Base-by-base conservation (phyloP, 1,140 invertebrate genomes). In the Monochamus saltuarius region DNA sequence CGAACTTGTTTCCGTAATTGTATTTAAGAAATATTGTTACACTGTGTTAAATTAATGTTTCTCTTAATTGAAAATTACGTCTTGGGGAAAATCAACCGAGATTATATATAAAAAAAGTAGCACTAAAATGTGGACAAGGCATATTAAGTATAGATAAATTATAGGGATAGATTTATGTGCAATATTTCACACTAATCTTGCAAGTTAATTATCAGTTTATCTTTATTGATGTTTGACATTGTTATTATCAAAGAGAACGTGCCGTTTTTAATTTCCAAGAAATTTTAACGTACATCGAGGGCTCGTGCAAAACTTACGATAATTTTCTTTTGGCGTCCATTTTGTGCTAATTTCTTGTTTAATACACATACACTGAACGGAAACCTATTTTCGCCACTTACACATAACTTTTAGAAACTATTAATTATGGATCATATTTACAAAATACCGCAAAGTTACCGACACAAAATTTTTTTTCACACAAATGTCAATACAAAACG, bases 311-410 rank as follows among this genome's bases (percentile, higher is more conserved):
- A 17, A 13, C 59, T 60, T 59, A 61, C 55, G 67, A 72, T 62
- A 72, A 49, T 68, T 72, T 72, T 42, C 71, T 62, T 68, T 69
- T 72, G 34, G 67, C 49, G 62, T 72, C 71, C 71, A 72, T 72
- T 64, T 47, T 69, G 38, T 53, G 51, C 37, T 53, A 10, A 4
- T 39, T 53, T 38, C 17, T 38, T 36, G 38, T 17, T 53, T 40
- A 40, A 10, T 19, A 40, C 29, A 53, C 51, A 53, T 53, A 53
- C 37, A 51, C 16, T 6, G 14, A 51, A 19, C 51, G 40, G 37
- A 11, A 39, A 38, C 2, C 37, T 10, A 40, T 53, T 10, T 11
- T 39, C 40, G 40, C 22, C 37, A 53, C 17, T 39, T 16, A 42
- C 51, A 39, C 11, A 53, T 19, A 53, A 13, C 40, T 53, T 39